Base-by-base conservation (phyloP, 2,797 vertebrate species). In the Sphenodon punctatus region DNA sequence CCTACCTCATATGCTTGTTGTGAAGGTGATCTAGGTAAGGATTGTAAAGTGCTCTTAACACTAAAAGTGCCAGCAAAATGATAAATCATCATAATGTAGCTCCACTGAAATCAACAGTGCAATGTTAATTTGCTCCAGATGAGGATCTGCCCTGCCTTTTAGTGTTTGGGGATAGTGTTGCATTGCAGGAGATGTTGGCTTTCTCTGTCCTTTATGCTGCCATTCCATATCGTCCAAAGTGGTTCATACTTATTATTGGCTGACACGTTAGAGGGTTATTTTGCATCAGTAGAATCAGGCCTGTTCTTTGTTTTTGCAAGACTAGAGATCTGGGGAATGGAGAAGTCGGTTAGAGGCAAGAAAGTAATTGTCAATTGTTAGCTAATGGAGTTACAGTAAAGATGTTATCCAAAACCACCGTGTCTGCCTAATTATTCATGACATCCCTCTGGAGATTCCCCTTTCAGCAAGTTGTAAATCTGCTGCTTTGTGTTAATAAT, bases 341-440 rank as follows among this genome's bases (percentile, higher is more conserved):
- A 66, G 82, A 80, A 84, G 85, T 75, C 39, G 68, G 67, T 80
- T 63, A n/a, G 88, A 78, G 82, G 77, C 56, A 46, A 82, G 84
- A 69, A 69, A 76, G 82, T 80, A 11, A 53, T 27, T 77, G 87
- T 88, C 83, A 89, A 55, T 89, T 89, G 89, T 85, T 65, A 51
- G 67, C 75, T 85, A 90, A 92, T 89, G 91, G 89, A 78, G 82
- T 88, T 85, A 80, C 16, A 43, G 80, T 88, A 90, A 93, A 91
- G 88, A 90, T 90, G 87, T 89, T 89, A 88, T 90, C 88, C 86
- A 80, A 82, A 87, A 87, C 85, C 76, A 80, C 84, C 78, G 53
- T 84, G 72, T 84, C 85, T 91, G 84, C 84, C 90, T 91, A 82
- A 91, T 91, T 90, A 90, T 87, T 91, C 73, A n/a, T 71, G 71